Base-by-base conservation (phyloP, 2,113 vertebrate species). In the Struthidea cinerea region DNA sequence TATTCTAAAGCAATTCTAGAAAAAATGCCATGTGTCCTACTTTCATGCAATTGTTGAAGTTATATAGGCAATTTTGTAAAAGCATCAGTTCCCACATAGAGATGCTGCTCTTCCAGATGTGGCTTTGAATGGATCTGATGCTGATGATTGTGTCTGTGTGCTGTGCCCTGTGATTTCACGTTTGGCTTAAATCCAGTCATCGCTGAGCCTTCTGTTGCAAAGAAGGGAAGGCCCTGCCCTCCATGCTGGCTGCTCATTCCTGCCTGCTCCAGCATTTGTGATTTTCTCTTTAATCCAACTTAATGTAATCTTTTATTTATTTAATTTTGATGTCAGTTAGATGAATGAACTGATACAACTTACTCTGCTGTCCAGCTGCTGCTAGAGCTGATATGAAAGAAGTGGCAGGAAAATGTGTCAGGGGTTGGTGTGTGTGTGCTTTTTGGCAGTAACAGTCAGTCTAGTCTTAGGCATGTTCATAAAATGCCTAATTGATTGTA, bases 261-360 rank as follows among this genome's bases (percentile, higher is more conserved):
- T 89, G 68, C 68, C 73, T 33, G 81, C 35, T 87, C 49, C 33
- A 78, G 19, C 41, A 73, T 79, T 79, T 76, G 81, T 79, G 78
- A 73, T 95, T 89, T 75, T 89, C 70, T 70, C 41, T 93, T 90
- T 92, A 95, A 94, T 93, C 49, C 57, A 94, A 71, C 23, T 87
- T 88, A 94, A 90, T 64, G 41, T 71, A 80, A 85, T 87, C 33
- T 84, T 86, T 91, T 83, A 63, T 91, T 92, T 94, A 79, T 96
- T 92, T 94, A 65, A n/a, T 91, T 95, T 81, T 55, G 28, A 69
- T 64, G 23, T 91, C 67, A 42, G 18, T 76, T 82, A 64, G 41
- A 79, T 95, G 70, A 83, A 22, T 88, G 37, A 93, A 76, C 49
- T n/a, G 92, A 85, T 86, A 56, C 56, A 84, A 7, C 53, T 74